phyloP scores from a whole-genome alignment of 2,888 invertebrate species.

The Ormyrus labotus region DNA sequence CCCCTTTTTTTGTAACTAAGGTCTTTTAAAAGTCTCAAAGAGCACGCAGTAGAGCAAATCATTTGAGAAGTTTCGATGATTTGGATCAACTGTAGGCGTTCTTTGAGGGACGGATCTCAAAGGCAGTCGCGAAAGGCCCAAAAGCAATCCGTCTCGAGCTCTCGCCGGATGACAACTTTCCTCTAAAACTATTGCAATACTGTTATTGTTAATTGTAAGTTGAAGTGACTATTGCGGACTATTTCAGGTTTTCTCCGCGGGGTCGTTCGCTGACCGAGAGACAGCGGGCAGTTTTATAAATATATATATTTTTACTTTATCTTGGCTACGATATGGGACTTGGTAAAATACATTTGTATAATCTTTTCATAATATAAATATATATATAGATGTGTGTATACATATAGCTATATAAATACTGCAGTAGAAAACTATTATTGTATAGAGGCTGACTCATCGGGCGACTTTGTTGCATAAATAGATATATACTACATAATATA shows the following conservation, averaged over 20 bases:
- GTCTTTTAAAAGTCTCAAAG: slow-evolving; percentile 11
- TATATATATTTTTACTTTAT: slow-evolving; percentile 35
- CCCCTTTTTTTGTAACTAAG: neutral
- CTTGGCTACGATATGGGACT: slow-evolving; percentile 51
- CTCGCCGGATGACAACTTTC: slow-evolving; percentile 1
- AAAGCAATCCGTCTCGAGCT: slow-evolving; percentile 1
- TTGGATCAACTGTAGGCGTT: neutral
- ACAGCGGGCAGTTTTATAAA: slow-evolving; percentile 47
- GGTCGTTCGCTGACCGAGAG: slow-evolving; percentile 53
- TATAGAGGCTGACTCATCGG: slow-evolving; percentile 62
- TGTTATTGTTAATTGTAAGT: slow-evolving; percentile 72
- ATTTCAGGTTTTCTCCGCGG: slow-evolving; percentile 60
- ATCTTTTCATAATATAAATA: slow-evolving; percentile 63
- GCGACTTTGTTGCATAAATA: slow-evolving; percentile 52
- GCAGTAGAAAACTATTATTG: slow-evolving; percentile 71
- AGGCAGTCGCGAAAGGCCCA: neutral
- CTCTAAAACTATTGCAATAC: slow-evolving; percentile 73
- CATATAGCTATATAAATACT: slow-evolving; percentile 73
- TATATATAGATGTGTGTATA: slow-evolving; percentile 62
- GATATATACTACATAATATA: slow-evolving; percentile 45
- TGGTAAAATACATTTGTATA: slow-evolving; percentile 53
- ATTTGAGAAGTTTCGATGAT: neutral
- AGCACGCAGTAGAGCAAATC: neutral
- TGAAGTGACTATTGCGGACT: slow-evolving; percentile 74
- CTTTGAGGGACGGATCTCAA: slow-evolving; percentile 45